Base-by-base conservation (phyloP, 2,113 vertebrate species). In the Dasyurus viverrinus region DNA sequence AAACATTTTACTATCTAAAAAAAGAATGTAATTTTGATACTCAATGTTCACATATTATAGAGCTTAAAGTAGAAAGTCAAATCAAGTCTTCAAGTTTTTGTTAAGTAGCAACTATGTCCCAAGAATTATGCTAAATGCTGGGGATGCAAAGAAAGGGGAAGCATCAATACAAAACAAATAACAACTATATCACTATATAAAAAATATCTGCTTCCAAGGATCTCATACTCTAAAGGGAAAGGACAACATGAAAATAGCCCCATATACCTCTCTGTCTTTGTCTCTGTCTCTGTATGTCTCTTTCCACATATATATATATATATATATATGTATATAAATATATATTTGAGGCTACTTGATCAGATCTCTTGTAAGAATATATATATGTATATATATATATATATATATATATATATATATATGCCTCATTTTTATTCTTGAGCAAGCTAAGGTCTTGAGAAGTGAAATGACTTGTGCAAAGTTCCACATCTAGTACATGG, bases 81-180 rank as follows among this genome's bases (percentile, higher is more conserved):
- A 42, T 84, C n/a, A 84, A 84, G 6, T 84, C 5, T 42, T 6
- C 0, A 42, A 84, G n/a, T 6, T 23, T 42, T 84, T 76, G 16
- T 16, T 42, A 42, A 84, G 1, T 42, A 10, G 2, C 6, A 23
- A 2, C 19, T 22, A 42, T 22, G 2, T 84, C 0, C 2, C n/a
- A 42, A 16, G n/a, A 16, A 42, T 16, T 2, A 19, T 76, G 68
- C 22, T 23, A 23, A 42, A 19, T 84, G 0, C 7, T 23, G 6
- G 16, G 16, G 16, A 84, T 42, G 42, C 6, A 42, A 42, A 42
- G 14, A 76, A 76, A 76, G 36, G 68, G 19, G n/a, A 0, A 8
- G 12, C 50, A n/a, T 42, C 0, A 84, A 84, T 23, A 8, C 1
- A 84, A 84, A 84, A 84, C 30, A 84, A 42, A 84, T 76, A n/a